A percentile compares a stretch with the other conserved stretches of the same genome.
Evolutionary conservation across 1,140 invertebrate genomes (phyloP).

Genomic region (Drosophila kikkawai): DNA sequence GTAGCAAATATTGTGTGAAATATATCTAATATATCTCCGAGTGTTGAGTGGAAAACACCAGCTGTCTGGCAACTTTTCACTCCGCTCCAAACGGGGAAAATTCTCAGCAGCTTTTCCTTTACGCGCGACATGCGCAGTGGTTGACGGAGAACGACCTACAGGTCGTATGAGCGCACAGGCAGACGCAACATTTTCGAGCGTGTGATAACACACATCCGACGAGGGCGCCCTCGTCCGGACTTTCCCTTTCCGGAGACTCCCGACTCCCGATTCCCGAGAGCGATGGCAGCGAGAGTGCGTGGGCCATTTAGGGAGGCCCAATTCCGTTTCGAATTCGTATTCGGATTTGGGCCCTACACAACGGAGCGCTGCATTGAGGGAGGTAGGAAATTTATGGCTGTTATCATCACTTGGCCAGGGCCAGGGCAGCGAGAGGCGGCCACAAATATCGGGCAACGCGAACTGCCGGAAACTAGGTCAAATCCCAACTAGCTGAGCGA

Average conservation of each 20-base stretch:
- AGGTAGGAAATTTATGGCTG: conserved; percentile 80
- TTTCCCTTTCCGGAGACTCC: conserved; percentile 62
- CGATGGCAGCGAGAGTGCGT: conserved; percentile 17
- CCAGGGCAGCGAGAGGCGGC: conserved; percentile 41
- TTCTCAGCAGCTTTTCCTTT: conserved; percentile 59
- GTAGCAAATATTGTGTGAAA: neutral
- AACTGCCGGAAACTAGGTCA: conserved; percentile 65
- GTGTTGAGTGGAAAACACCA: conserved; percentile 9
- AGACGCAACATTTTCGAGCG: conserved; percentile 77
- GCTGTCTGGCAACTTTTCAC: conserved; percentile 58
- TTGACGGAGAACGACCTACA: conserved; percentile 52
- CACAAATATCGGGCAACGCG: conserved; percentile 53
- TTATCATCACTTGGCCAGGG: conserved; percentile 60
- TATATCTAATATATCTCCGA: neutral
- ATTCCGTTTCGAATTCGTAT: neutral
- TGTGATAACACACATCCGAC: conserved; percentile 68
- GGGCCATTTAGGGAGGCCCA: conserved; percentile 39
- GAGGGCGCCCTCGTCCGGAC: conserved; percentile 25
- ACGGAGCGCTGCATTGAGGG: conserved; percentile 72
- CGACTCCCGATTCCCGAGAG: conserved; percentile 1
- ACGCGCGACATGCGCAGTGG: conserved; percentile 53
- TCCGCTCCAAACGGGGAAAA: conserved; percentile 42
- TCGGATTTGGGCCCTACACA: conserved; percentile 63
- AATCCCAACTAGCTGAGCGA: conserved; percentile 30
- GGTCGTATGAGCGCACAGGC: conserved; percentile 66